These are phyloP conservation scores for Vulpes ferrilata DNA, from an alignment of 2,113 vertebrate species.

Conservation along the genomic window DNA sequence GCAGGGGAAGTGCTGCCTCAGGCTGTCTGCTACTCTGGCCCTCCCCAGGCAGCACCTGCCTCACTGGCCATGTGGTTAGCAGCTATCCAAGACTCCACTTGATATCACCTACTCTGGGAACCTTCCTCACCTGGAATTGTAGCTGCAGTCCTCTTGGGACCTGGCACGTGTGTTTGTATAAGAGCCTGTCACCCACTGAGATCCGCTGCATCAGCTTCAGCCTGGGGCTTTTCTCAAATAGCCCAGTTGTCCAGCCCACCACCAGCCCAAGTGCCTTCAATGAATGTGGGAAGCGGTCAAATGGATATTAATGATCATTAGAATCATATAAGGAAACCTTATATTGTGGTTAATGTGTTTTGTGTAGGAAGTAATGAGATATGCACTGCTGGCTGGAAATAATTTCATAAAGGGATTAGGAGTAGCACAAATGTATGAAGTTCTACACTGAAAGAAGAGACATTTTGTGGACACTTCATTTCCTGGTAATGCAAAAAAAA, in stretches of 20 bases:
- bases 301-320: neutral
- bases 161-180: neutral
- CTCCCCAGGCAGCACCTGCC: neutral
- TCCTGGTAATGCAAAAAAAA: neutral
- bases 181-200: neutral
- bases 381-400: neutral
- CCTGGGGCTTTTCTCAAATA: neutral
- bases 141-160: neutral
- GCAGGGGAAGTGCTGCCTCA: neutral
- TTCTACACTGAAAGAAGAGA: neutral
- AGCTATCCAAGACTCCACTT: neutral
- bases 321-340: neutral
- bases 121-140: neutral
- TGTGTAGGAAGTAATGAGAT: neutral
- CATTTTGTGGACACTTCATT: neutral
- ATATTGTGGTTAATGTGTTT: neutral
- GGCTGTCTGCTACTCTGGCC: neutral
- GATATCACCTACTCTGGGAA: too few species aligned
- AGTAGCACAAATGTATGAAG: neutral
- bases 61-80: too few species aligned
- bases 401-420: neutral
- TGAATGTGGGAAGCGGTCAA: neutral
- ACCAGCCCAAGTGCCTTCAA: neutral
- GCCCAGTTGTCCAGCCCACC: too few species aligned
- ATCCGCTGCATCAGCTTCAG: neutral